A percentile compares a stretch with the other conserved stretches of the same genome.
Conservation (phyloP, 2,113 vertebrate genomes). For the Elgaria multicarinata region DNA sequence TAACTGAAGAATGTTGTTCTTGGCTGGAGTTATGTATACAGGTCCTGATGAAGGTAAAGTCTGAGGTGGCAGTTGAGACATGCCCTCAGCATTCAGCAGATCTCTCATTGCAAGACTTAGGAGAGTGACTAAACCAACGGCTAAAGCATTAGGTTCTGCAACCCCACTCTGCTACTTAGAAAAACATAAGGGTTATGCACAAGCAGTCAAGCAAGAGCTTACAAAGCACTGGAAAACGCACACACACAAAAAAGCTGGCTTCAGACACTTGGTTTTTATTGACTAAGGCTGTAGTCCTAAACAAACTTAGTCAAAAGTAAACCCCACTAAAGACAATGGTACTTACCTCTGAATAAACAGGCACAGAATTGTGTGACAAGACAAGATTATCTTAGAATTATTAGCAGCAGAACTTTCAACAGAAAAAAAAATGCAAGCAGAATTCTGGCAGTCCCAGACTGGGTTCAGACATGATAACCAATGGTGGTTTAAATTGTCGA, state of each 20-base stretch:
- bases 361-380: not conserved
- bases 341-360: not conserved
- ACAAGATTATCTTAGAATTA: not conserved
- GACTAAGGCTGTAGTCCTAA: not conserved
- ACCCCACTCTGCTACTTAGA: conserved; percentile 54
- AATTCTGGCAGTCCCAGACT: not conserved
- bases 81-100: conserved; percentile 62
- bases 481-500: too few relatives aligned
- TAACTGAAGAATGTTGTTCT: conserved; percentile 48
- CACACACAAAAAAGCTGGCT: conserved; percentile 15
- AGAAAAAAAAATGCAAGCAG: not conserved
- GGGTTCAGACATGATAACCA: too few relatives aligned
- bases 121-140: conserved; percentile 57
- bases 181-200: conserved; percentile 36
- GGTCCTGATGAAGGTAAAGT: conserved; percentile 54
- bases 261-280: conserved; percentile 13
- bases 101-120: conserved; percentile 56
- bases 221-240: conserved; percentile 26
- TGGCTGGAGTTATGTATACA: conserved; percentile 51
- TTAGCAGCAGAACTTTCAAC: not conserved
- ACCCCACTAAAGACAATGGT: not conserved
- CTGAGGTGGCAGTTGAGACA: conserved; percentile 68
- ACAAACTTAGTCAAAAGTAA: conserved; percentile 5
- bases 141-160: conserved; percentile 64
- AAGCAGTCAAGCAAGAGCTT: conserved; percentile 35